These are phyloP conservation scores for Euglossa dilemma DNA, from an alignment of 1,140 invertebrate species.

Conservation along the genomic window DNA sequence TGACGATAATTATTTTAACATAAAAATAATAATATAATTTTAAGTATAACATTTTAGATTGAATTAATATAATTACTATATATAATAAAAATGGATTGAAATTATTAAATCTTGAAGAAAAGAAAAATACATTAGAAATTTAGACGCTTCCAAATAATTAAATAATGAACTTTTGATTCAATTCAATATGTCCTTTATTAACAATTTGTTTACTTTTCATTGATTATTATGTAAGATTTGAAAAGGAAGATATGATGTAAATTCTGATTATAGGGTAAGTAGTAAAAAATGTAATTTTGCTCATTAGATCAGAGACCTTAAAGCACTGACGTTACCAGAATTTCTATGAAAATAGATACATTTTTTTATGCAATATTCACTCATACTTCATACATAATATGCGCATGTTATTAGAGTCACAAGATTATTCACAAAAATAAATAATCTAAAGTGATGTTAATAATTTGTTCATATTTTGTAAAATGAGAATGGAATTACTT, in stretches of 20 bases:
- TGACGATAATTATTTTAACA: constrained; percentile 63
- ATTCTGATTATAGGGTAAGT: constrained; percentile 26
- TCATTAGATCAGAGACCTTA: constrained; percentile 17
- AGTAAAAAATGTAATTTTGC: constrained; percentile 16
- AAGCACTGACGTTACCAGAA: constrained; percentile 33
- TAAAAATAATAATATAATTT: constrained; percentile 67
- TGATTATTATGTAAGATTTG: not conserved
- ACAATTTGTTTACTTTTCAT: not conserved
- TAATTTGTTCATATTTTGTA: constrained; percentile 18
- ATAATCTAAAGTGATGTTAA: constrained; percentile 14
- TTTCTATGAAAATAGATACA: constrained; percentile 53
- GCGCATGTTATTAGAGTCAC: constrained; percentile 14
- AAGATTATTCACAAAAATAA: constrained; percentile 42
- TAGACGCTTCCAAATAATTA: constrained; percentile 1
- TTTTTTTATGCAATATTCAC: constrained; percentile 33
- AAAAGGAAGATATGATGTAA: constrained; percentile 13
- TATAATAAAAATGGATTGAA: not conserved
- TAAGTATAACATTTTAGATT: constrained; percentile 54
- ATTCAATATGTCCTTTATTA: not conserved
- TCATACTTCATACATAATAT: constrained; percentile 10
- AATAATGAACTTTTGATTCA: not conserved
- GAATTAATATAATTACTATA: not conserved
- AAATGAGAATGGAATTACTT: constrained; percentile 39
- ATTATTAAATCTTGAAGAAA: not conserved
- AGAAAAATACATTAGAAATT: not conserved